Conservation (phyloP, 2,113 vertebrate species). For the Phasianus colchicus region DNA sequence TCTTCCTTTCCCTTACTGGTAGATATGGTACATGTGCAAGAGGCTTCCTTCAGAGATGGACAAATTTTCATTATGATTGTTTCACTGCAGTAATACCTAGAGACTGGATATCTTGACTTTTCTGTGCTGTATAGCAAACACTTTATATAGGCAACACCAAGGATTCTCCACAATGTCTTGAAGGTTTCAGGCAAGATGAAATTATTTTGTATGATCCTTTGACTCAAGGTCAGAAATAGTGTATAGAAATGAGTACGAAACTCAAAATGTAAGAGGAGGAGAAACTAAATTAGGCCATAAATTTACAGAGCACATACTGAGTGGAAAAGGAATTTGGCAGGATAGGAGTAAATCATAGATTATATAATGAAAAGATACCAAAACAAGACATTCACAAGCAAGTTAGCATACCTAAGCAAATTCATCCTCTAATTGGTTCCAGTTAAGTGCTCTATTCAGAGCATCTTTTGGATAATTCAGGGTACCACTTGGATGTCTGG, state of each 20-base stretch:
- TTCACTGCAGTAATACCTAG: background rate
- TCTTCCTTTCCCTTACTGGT: background rate
- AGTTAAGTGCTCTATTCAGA: constrained; percentile 35
- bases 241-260: background rate
- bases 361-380: background rate
- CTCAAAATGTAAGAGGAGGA: background rate
- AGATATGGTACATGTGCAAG: background rate
- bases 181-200: background rate
- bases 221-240: background rate
- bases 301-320: background rate
- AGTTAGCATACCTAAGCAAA: constrained; percentile 39
- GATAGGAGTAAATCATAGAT: background rate
- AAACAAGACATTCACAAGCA: background rate
- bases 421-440: constrained; percentile 36
- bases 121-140: background rate
- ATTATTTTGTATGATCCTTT: background rate
- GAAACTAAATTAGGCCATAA: constrained; percentile 14
- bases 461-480: background rate
- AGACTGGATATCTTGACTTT: background rate
- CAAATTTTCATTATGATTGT: background rate
- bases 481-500: background rate
- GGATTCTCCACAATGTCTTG: background rate
- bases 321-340: background rate
- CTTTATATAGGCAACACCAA: background rate
- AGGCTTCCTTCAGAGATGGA: background rate